Evolutionary conservation across 2,888 invertebrate species (phyloP).

Genomic region (Lasioglossum morio): DNA sequence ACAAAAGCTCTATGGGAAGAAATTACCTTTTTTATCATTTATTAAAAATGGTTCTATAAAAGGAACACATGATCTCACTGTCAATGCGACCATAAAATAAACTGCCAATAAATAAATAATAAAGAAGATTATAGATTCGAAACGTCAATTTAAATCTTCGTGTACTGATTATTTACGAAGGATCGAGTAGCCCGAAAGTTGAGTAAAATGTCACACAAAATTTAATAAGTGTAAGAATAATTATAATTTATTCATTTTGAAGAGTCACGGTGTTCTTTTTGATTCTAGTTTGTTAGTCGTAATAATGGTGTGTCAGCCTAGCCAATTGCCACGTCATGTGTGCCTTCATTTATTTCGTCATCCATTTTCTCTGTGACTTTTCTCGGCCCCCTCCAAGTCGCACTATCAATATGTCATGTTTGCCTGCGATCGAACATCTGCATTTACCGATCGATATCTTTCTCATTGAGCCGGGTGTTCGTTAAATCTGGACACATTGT

Average conservation of each 20-base stretch:
- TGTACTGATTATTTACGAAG: too few relatives aligned
- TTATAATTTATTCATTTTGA: background rate
- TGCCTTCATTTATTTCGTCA: background rate
- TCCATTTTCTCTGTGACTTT: conserved; percentile 14
- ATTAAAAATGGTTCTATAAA: background rate
- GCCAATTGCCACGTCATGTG: background rate
- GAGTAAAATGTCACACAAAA: background rate
- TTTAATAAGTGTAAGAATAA: background rate
- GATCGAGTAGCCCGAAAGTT: background rate
- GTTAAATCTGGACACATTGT: conserved; percentile 73
- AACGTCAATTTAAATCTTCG: too few relatives aligned
- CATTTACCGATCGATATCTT: conserved; percentile 69
- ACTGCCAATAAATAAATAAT: too few relatives aligned
- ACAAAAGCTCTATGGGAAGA: too few relatives aligned
- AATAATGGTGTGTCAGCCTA: background rate
- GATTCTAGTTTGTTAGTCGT: background rate
- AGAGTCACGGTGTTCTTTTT: background rate
- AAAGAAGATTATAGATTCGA: too few relatives aligned
- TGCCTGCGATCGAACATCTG: conserved; percentile 72
- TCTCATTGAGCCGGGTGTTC: conserved; percentile 63
- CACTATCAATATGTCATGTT: conserved; percentile 64
- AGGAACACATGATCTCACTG: background rate
- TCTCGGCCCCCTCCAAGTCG: conserved; percentile 27
- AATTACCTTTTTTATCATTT: background rate
- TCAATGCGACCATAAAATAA: too few relatives aligned